Base-by-base conservation (phyloP, 2,113 vertebrate species). In the Vulpes lagopus region DNA sequence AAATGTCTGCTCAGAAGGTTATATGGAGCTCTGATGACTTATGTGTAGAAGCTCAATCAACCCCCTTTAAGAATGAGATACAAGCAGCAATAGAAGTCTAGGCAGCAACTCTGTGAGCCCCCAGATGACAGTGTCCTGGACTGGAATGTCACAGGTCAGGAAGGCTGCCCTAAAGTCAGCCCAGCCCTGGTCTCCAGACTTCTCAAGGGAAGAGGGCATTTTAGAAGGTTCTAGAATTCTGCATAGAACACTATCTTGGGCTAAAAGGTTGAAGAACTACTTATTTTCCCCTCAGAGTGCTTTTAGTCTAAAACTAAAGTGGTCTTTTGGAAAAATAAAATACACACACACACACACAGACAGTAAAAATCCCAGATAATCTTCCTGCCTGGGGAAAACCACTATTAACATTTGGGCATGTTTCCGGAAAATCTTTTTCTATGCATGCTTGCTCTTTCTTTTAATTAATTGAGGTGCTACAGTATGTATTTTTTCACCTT, bases 301-400 rank as follows among this genome's bases (percentile, higher is more conserved):
- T 38, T 62, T 83, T 89, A 32, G 35, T 85, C 74, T 95, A 59
- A 87, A 93, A 76, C 81, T 55, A 88, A 93, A 55, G 30, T 23
- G 57, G 69, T 84, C 20, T 30, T 67, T 94, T 51, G 82, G 81
- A 91, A 96, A 89, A 90, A 12, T 15, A 9, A 11, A 38, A 89
- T 38, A 25, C 23, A 16, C 23, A 38, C 25, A 43, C 38, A 17
- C 51, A 59, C 4, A 35, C 59, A 55, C 6, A 23, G 2, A 23
- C 3, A 69, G 23, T 55, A 65, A 91, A 93, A 87, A 87, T 30
- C 65, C 43, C 60, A 89, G 59, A 64, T 55, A 80, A 83, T 74
- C 35, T 67, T 73, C 67, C 80, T 64, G 55, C 84, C 49, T 17
- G 32, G n/a, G 94, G 49, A 92, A 84, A 87, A 91, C 49, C 30